These are phyloP conservation scores for Onychostruthus taczanowskii DNA, from an alignment of 2,113 vertebrate species.

Conservation along the genomic window DNA sequence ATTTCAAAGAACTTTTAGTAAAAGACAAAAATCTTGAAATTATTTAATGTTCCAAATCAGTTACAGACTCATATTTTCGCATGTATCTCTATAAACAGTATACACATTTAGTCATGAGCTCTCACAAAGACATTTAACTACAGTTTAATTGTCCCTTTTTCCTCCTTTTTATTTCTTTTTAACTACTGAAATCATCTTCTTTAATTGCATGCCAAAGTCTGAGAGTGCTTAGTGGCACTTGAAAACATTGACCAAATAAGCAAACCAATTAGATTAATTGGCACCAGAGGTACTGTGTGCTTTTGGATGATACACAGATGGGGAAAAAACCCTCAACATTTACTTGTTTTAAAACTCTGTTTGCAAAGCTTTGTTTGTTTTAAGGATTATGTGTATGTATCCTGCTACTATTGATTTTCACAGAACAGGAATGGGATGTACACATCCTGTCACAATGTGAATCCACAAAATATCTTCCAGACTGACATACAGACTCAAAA, in stretches of 20 bases:
- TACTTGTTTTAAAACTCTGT: neutral
- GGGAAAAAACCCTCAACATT: neutral
- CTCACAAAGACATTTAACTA: conserved; percentile 26
- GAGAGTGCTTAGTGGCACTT: conserved; percentile 28
- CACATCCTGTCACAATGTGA: neutral
- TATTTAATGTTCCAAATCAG: conserved; percentile 15
- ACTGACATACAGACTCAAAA: neutral
- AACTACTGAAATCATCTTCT: conserved; percentile 5
- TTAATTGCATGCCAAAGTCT: conserved; percentile 31
- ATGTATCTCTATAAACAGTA: neutral
- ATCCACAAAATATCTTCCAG: neutral
- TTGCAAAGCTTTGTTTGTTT: neutral
- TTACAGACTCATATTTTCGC: neutral
- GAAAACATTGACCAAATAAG: conserved; percentile 42
- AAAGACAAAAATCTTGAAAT: conserved; percentile 19
- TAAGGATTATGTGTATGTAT: neutral
- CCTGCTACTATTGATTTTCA: neutral
- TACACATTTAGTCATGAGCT: neutral
- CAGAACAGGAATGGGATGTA: neutral
- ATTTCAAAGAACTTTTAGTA: neutral
- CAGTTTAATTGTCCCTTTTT: conserved; percentile 1
- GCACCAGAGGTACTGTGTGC: conserved; percentile 13
- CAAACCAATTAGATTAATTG: conserved; percentile 49
- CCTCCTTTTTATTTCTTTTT: neutral
- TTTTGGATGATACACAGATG: neutral